Base-by-base conservation (phyloP, 1,140 invertebrate species). In the Sipha flava region DNA sequence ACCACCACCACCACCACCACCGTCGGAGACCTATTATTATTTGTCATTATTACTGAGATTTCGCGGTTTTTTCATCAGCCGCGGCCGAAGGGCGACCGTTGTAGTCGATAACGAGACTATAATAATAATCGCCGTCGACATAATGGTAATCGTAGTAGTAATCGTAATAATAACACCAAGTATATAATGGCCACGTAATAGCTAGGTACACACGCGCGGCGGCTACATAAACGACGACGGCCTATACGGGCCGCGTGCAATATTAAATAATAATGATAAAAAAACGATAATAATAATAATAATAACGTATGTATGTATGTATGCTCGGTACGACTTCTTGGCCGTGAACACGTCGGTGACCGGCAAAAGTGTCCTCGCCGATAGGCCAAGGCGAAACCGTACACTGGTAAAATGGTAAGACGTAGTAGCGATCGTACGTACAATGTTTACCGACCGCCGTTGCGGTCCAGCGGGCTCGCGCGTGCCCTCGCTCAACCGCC, bases 271-370 rank as follows among this genome's bases (percentile, higher is more conserved):
- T 34, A 62, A n/a, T n/a, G n/a, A n/a, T n/a, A n/a, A n/a, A n/a
- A n/a, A n/a, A n/a, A n/a, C n/a, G n/a, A n/a, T n/a, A n/a, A 57
- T 57, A 31, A 57, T 57, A 57, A 62, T 62, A 62, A 62, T 62
- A 62, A 62, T 37, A 31, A 62, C 34, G 57, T n/a, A 34, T 62
- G 21, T 62, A 34, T 62, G 16, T 62, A 57, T 29, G 16, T 49
- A 49, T n/a, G 16, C 5, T 10, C 29, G 29, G 18, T 62, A 62
- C 59, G 59, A 62, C 18, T 62, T 62, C 29, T 62, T 62, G 59
- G 29, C 59, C 59, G 59, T 62, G 59, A 31, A 29, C 31, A 16
- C 57, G 29, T 26, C 29, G 57, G 57, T 18, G 23, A 29, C 54
- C 59, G 29, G 59, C 29, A 12, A 3, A 2, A n/a, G 18, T 34